Base-by-base conservation (phyloP, 2,888 invertebrate species). In the Iselma pallidipennis region DNA sequence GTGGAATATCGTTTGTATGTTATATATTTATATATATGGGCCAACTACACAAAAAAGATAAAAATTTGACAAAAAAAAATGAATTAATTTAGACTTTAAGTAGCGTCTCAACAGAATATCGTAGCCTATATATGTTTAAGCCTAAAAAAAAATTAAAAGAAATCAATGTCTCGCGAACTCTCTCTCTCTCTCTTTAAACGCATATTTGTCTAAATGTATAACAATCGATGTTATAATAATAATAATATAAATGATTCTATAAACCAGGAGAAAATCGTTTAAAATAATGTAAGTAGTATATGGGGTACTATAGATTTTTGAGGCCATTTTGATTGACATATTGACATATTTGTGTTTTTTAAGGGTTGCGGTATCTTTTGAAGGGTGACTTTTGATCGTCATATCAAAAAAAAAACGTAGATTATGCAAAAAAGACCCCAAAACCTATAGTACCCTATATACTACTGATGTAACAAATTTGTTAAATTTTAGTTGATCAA, bases 71-170 rank as follows among this genome's bases (percentile, higher is more conserved):
- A 26, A 26, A 26, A 26, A 3, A 29, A 29, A 29, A 12, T 12
- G 12, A 29, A 29, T 5, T 12, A 6, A n/a, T n/a, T 33, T 37
- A 37, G 37, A 37, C 14, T 33, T 33, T 23, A 45, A 57, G 49
- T 54, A 57, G 49, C 48, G 61, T 45, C 33, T 33, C n/a, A 55
- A n/a, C n/a, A n/a, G n/a, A 55, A 61, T 57, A 48, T 59, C 63
- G 65, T 67, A 68, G 68, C 70, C 68, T 70, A 70, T 59, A 61
- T 51, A 55, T 63, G 57, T 69, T 61, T 67, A 66, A 67, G 68
- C 68, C 70, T 68, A 70, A 66, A 57, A 57, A 50, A 57, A 50
- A 51, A 52, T 29, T 53, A 60, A 49, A 37, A 37, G 14, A 56
- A 49, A 54, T 29, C 37, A 61, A 56, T 61, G 61, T 61, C 49